Conservation (phyloP, 1,140 invertebrate genomes). For the Nylanderia fulva region DNA sequence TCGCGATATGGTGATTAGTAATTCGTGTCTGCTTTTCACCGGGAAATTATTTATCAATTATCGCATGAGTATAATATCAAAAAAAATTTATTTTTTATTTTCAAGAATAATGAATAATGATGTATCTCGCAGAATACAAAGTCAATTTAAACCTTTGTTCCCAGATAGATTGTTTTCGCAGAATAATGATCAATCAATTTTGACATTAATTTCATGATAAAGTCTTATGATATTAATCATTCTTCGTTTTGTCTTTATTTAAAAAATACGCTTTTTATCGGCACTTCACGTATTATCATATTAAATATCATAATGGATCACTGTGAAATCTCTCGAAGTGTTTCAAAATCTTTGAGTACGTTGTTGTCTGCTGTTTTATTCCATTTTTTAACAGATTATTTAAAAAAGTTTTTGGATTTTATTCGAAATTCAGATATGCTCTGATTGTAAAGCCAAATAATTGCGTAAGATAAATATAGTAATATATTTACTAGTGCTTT, state of each 20-base stretch:
- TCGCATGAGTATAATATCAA: not conserved
- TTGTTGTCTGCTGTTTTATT: not conserved
- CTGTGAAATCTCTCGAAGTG: not conserved
- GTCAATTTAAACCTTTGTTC: not conserved
- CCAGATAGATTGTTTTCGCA: not conserved
- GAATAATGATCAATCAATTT: constrained; percentile 10
- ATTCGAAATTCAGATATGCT: not conserved
- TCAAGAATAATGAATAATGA: too few species aligned
- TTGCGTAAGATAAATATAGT: not conserved
- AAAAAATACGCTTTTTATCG: constrained; percentile 2
- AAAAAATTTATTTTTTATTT: not conserved
- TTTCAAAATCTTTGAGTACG: not conserved
- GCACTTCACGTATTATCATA: not conserved
- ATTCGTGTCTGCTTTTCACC: not conserved
- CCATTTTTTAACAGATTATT: not conserved
- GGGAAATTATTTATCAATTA: not conserved
- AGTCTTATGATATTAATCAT: constrained; percentile 1
- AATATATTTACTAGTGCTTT: not conserved
- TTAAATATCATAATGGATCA: not conserved
- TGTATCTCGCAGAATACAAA: not conserved
- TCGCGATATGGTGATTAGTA: not conserved
- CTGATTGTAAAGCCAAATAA: not conserved
- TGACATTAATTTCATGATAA: constrained; percentile 4
- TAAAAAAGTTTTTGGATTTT: not conserved
- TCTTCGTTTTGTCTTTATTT: not conserved